phyloP scores from a whole-genome alignment of 2,888 invertebrate species.

The Thymelicus acteon region DNA sequence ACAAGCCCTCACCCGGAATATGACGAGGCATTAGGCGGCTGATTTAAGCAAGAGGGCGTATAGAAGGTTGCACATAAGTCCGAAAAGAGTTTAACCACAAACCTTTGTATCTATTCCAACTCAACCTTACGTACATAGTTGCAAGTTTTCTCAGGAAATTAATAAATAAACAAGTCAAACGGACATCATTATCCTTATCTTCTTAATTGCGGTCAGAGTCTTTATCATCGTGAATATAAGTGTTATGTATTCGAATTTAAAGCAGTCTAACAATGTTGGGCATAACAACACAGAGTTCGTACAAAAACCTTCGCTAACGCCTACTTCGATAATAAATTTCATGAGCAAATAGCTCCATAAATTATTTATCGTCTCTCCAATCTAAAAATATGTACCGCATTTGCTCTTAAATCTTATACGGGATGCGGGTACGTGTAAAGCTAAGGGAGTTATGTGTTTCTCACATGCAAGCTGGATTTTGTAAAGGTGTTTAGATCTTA shows the following conservation, averaged over 20 bases:
- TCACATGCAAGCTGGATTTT: constrained; percentile 20
- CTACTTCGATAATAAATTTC: constrained; percentile 26
- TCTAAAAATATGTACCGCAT: constrained; percentile 30
- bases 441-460: constrained; percentile 22
- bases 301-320: constrained; percentile 10
- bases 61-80: too few relatives aligned
- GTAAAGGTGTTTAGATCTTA: constrained; percentile 4
- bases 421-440: constrained; percentile 16
- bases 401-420: constrained; percentile 30
- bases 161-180: too few relatives aligned
- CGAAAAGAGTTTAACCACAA: too few relatives aligned
- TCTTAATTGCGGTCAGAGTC: too few relatives aligned
- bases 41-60: too few relatives aligned
- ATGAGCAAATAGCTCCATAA: constrained; percentile 27
- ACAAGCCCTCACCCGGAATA: too few relatives aligned
- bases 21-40: too few relatives aligned
- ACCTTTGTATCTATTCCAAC: too few relatives aligned
- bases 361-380: constrained; percentile 30
- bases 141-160: too few relatives aligned
- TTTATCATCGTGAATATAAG: too few relatives aligned
- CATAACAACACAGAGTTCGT: neutral
- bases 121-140: too few relatives aligned
- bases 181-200: too few relatives aligned
- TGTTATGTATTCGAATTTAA: neutral
- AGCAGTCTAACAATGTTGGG: neutral